Conservation (phyloP, 23 tunicate species). For the Trididemnum clinides region DNA sequence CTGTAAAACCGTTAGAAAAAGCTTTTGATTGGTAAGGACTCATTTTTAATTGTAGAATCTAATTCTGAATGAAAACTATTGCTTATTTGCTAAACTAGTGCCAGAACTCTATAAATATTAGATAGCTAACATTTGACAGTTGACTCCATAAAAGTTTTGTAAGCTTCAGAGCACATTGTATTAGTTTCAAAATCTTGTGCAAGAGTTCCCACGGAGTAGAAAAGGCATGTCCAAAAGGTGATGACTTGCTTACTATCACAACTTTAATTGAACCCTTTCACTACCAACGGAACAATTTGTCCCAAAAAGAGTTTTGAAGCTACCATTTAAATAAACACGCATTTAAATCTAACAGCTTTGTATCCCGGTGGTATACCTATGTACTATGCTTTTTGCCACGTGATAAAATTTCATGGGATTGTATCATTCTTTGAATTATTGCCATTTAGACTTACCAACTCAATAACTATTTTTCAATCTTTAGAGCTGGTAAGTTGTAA, state of each 20-base stretch:
- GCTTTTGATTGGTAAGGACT: constrained; percentile 83
- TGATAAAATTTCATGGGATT: neutral
- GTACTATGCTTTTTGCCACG: neutral
- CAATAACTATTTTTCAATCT: neutral
- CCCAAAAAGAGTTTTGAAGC: neutral
- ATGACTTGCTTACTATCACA: neutral
- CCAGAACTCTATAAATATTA: too few species aligned
- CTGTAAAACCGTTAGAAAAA: constrained; percentile 77
- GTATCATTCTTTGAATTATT: neutral
- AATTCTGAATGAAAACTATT: too few species aligned
- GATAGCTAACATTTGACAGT: too few species aligned
- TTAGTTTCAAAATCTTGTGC: too few species aligned
- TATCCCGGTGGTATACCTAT: too few species aligned
- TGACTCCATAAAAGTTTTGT: too few species aligned
- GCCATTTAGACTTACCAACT: neutral
- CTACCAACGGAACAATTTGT: neutral
- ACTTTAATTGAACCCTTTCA: neutral
- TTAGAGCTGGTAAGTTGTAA: neutral
- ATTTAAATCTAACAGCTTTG: too few species aligned
- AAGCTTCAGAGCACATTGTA: too few species aligned
- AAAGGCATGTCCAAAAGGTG: too few species aligned
- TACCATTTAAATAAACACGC: neutral
- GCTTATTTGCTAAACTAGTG: too few species aligned
- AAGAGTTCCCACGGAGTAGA: too few species aligned
- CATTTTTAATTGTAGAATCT: too few species aligned